A percentile compares a stretch with the other conserved stretches of the same genome.
Conservation (phyloP, 2,888 invertebrate genomes). For the Coelinius sp. region DNA sequence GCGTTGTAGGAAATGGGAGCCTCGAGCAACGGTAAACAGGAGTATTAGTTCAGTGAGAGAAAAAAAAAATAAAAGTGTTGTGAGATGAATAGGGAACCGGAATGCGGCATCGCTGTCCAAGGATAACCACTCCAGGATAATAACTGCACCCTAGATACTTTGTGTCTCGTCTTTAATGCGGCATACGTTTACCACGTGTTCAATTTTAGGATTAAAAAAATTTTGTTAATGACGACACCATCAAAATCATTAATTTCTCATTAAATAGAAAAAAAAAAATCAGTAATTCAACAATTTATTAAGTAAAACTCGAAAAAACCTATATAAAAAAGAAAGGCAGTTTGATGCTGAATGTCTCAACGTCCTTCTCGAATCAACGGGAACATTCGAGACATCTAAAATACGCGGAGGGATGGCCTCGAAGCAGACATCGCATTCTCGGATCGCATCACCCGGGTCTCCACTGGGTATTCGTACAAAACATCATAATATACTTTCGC, state of each 20-base stretch:
- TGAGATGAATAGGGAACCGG: conserved; percentile 60
- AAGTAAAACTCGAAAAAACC: neutral
- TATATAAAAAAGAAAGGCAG: conserved; percentile 8
- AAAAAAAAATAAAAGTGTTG: conserved; percentile 21
- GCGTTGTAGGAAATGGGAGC: neutral
- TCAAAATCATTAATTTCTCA: no score
- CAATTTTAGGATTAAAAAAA: no score
- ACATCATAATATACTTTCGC: conserved; percentile 17
- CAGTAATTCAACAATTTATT: neutral
- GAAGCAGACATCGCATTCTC: conserved; percentile 11
- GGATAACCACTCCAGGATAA: conserved; percentile 62
- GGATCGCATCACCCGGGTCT: conserved; percentile 6
- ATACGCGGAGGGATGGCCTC: conserved; percentile 1
- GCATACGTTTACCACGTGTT: neutral
- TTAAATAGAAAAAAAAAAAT: neutral
- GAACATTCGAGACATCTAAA: conserved; percentile 17
- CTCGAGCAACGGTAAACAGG: conserved; percentile 21
- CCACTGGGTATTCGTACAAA: neutral
- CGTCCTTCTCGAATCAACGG: neutral
- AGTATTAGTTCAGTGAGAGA: conserved; percentile 1
- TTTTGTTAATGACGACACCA: no score
- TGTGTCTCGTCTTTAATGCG: conserved; percentile 6
- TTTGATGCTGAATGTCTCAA: neutral
- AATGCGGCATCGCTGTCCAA: conserved; percentile 65
- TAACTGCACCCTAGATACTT: conserved; percentile 61